Base-by-base conservation (phyloP, 2,888 invertebrate genomes). In the Agrochola circellaris region DNA sequence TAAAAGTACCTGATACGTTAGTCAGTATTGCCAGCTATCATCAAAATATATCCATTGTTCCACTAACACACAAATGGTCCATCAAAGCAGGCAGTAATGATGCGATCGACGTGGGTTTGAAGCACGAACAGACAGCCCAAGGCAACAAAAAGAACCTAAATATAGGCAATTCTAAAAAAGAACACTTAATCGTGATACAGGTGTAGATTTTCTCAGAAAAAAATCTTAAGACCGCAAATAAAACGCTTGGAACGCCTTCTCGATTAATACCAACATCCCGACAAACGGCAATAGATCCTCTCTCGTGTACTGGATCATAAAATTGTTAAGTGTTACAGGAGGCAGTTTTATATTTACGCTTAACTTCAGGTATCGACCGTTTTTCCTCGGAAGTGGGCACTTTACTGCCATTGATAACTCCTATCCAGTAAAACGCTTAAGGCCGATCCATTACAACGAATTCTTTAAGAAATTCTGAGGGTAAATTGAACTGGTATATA, bases 261-360 rank as follows among this genome's bases (percentile, higher is more conserved):
- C 74, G 81, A 85, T 89, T 88, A 87, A 85, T 86, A 83, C 56
- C 65, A 62, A 62, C 72, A 62, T 71, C 62, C 68, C 84, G 73
- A 82, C 79, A 85, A 87, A 78, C 80, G 82, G 62, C 73, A 86
- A 83, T 82, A 81, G 84, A 85, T 82, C 73, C 73, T 61, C 67
- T 51, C 76, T 79, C 45, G 76, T 71, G 83, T 77, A 80, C 73
- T 73, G 62, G 68, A 73, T 81, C 91, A 90, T 94, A 93, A 93
- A 93, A 92, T 87, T 86, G 86, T 86, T 86, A 86, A 87, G 86
- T 90, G 87, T 92, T 92, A 92, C 85, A 79, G 81, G 88, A 88
- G 89, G 88, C 84, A 86, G 88, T 90, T 92, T 92, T 92, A 93
- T 94, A 93, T 94, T 95, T 95, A 94, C 94, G 92, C 93, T 95